These are phyloP conservation scores for Spodoptera littoralis DNA, from an alignment of 2,888 invertebrate genomes.

Conservation along the genomic window DNA sequence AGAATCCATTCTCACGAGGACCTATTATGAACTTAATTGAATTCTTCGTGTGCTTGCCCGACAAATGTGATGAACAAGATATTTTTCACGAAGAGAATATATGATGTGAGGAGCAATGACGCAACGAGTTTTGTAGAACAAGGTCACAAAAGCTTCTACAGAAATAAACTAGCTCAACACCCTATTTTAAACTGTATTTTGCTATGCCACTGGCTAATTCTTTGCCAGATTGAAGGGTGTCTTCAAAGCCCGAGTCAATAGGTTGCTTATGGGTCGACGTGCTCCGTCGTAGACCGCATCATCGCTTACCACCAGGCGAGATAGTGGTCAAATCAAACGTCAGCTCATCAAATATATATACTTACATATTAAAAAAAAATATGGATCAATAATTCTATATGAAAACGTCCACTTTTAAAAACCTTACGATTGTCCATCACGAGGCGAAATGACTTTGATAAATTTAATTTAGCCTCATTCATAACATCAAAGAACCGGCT, in stretches of 20 bases:
- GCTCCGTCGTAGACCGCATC: no score
- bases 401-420: background rate
- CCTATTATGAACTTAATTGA: constrained; percentile 95
- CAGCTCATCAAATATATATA: constrained; percentile 4
- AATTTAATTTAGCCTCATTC: constrained; percentile 13
- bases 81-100: constrained; percentile 90
- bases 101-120: constrained; percentile 73
- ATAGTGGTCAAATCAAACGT: no score
- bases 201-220: constrained; percentile 15
- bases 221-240: background rate
- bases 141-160: constrained; percentile 35
- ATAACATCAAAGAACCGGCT: constrained; percentile 6
- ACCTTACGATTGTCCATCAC: background rate
- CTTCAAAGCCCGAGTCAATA: no score
- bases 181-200: constrained; percentile 36
- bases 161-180: constrained; percentile 27
- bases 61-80: constrained; percentile 93
- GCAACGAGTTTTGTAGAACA: constrained; percentile 37
- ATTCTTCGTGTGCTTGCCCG: constrained; percentile 96
- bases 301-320: no score
- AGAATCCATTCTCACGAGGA: constrained; percentile 97
- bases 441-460: constrained; percentile 1
- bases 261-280: no score
- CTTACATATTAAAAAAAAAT: background rate
- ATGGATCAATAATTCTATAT: no score